phyloP scores from a whole-genome alignment of 2,113 vertebrate genomes.

The Scolopax mira region DNA sequence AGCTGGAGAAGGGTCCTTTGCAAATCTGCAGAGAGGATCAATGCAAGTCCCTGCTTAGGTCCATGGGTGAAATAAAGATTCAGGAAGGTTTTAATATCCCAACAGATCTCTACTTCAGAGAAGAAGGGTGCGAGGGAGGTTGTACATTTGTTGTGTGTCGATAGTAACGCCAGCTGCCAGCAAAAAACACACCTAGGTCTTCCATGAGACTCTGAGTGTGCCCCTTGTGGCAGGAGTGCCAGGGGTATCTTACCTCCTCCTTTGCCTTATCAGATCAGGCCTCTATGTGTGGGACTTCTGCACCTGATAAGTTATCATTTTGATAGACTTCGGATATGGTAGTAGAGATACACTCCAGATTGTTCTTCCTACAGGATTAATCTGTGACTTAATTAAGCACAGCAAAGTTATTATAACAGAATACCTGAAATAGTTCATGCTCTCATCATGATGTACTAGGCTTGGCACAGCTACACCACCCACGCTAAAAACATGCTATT shows the following conservation, averaged over 20 bases:
- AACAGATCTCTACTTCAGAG: background rate
- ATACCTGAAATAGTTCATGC: slow-evolving; percentile 22
- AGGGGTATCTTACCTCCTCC: background rate
- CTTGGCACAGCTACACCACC: slow-evolving; percentile 34
- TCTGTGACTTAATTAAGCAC: background rate
- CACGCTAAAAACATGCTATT: slow-evolving; percentile 48
- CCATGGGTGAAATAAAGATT: background rate
- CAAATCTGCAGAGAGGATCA: background rate
- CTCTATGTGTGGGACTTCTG: background rate
- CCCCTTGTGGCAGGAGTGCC: background rate
- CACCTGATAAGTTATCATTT: background rate
- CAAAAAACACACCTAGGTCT: background rate
- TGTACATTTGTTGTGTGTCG: background rate
- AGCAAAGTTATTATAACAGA: background rate
- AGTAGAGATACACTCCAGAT: background rate
- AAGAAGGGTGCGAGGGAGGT: background rate
- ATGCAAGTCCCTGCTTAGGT: background rate
- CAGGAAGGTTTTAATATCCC: background rate
- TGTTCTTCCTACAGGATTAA: background rate
- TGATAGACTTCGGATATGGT: background rate
- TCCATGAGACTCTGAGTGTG: accelerated
- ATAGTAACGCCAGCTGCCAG: background rate
- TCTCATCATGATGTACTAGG: slow-evolving; percentile 5
- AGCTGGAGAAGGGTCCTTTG: background rate
- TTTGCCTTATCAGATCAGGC: background rate